Conservation (phyloP, 2,113 vertebrate species). For the Hypocryptadius cinnamomeus region DNA sequence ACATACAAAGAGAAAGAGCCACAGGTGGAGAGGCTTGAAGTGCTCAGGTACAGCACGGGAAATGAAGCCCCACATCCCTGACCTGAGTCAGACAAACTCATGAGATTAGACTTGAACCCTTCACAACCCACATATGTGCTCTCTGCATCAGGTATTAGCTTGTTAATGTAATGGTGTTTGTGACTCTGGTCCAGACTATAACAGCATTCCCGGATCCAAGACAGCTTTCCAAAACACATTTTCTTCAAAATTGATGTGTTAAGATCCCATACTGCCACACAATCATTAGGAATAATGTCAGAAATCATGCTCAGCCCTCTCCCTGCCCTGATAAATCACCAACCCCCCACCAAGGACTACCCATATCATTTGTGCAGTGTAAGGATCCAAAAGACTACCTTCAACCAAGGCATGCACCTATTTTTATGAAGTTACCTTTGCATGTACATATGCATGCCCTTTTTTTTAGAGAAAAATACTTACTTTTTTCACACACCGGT, state of each 20-base stretch:
- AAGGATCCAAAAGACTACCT: background rate
- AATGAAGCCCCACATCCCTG: background rate
- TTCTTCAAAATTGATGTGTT: background rate
- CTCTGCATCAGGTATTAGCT: background rate
- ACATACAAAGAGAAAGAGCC: background rate
- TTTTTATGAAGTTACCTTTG: background rate
- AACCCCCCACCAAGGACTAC: background rate
- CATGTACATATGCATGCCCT: rapidly evolving
- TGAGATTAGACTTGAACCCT: background rate
- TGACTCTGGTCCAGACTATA: background rate
- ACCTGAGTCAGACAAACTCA: background rate
- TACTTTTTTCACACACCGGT: background rate
- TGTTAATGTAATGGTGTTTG: background rate
- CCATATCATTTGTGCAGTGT: background rate
- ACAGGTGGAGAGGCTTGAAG: background rate
- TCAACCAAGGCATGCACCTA: background rate
- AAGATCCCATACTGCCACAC: background rate
- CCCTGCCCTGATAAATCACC: rapidly evolving
- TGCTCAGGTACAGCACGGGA: background rate
- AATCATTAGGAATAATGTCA: background rate
- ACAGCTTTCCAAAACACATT: background rate
- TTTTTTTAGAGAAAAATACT: background rate
- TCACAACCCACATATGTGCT: background rate
- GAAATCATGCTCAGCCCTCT: background rate
- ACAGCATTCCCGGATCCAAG: background rate